Evolutionary conservation across 1,140 invertebrate species (phyloP), one percentile per base, ranked within the genome.

Genomic region (Anadara kagoshimensis): DNA sequence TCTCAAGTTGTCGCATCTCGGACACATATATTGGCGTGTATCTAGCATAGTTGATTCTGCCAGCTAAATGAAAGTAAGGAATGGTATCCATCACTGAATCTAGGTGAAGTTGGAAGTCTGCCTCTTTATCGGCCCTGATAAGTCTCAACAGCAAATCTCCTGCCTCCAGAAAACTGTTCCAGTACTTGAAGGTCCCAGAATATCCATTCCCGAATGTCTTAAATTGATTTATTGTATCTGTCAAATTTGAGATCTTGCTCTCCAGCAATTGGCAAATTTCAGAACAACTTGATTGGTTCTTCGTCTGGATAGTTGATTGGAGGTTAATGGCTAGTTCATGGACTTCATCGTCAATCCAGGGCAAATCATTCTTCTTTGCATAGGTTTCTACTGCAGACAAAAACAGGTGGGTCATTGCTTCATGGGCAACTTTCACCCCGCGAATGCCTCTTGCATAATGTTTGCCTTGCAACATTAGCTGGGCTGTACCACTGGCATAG

Each of bases 121-220:
- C 61, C 4, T 45, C 18, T 11, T 44, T 10, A 45, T 63, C n/a
- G n/a, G 61, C 61, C 11, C 43, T 63, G 3, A 63, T 22, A 22
- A 10, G 24, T 11, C 0, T 1, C 3, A 63, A 18, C 14, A 63
- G n/a, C 14, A 62, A 8, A 16, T 62, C 41, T 14, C 44, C 44
- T 22, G 59, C 59, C 7, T n/a, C 29, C 36, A 62, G 5, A 26
- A 64, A 64, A 4, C 49, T 64, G 18, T 51, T 18, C 62, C 62
- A 51, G 47, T 64, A 64, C 47, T 61, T 61, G 24, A 59, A 59
- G 14, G 57, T 59, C 4, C 29, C 29, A 5, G 57, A 59, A 12
- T 59, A 3, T 5, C 10, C 0, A 20, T 16, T 14, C 4, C 61
- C 61, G 43, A 41, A 63, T n/a, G 20, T 2, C 44, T 22, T 22